Evolutionary conservation across 1,140 invertebrate genomes (phyloP).

Genomic region (Cydia fagiglandana): DNA sequence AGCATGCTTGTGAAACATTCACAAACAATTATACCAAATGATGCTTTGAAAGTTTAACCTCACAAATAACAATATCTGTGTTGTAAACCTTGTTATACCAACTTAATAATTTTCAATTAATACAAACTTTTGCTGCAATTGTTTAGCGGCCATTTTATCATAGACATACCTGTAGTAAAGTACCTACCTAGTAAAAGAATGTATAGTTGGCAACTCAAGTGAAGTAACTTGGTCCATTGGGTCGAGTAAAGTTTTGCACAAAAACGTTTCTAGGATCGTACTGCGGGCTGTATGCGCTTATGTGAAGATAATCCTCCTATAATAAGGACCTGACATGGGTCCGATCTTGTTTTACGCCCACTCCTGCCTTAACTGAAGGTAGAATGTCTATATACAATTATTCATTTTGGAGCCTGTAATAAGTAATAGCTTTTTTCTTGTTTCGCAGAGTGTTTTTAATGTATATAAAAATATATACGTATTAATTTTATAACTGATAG

Average conservation of each 20-base stretch:
- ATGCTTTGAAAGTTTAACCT: constrained; percentile 7
- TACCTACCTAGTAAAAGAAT: not conserved
- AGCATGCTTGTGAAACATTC: constrained; percentile 4
- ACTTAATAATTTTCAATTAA: not conserved
- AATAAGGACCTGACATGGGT: constrained; percentile 8
- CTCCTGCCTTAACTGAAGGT: constrained; percentile 5
- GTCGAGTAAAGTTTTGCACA: not conserved
- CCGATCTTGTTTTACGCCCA: constrained; percentile 13
- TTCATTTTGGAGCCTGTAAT: not conserved
- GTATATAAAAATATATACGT: no score
- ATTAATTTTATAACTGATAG: no score
- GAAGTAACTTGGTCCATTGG: not conserved
- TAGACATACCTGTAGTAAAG: not conserved
- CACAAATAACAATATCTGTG: not conserved
- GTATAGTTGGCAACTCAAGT: not conserved
- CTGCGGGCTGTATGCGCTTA: not conserved
- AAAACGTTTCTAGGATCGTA: not conserved
- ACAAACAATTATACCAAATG: not conserved
- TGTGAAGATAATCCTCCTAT: constrained; percentile 7
- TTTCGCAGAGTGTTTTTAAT: not conserved
- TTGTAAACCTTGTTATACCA: not conserved
- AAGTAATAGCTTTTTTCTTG: not conserved
- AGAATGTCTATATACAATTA: not conserved
- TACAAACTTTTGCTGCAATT: not conserved
- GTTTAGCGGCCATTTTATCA: not conserved